Percentiles rank a stretch among this genome's conserved stretches.
phyloP scores from a whole-genome alignment of 2,113 vertebrate species.

The Alaudala cheleensis region DNA sequence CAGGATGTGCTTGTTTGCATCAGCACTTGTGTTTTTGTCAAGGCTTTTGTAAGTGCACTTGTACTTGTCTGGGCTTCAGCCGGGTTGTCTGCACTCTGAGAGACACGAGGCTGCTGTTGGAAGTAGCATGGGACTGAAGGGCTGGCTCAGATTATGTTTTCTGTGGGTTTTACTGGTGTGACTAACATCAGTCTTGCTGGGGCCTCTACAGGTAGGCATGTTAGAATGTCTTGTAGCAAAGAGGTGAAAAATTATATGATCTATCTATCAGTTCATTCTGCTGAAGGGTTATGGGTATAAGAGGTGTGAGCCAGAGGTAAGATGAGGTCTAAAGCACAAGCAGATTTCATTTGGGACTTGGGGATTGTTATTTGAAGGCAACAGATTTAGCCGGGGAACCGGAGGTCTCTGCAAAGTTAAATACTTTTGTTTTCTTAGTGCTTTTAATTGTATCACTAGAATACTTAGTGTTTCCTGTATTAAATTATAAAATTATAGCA shows the following conservation, averaged over 20 bases:
- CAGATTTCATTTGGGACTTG: neutral
- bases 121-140: neutral
- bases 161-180: neutral
- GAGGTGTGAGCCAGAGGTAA: neutral
- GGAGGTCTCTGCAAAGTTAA: neutral
- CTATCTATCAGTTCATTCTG: neutral
- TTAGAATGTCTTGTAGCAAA: neutral
- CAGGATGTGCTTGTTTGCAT: constrained; percentile 19
- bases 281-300: neutral
- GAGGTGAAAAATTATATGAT: neutral
- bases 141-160: neutral
- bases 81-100: neutral
- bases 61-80: neutral
- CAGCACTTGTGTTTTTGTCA: neutral
- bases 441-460: neutral
- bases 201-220: neutral
- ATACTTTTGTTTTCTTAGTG: neutral
- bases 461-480: neutral
- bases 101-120: neutral
- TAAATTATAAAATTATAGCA: no score
- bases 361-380: neutral
- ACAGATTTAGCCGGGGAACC: neutral
- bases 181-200: neutral
- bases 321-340: neutral
- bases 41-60: neutral